Conservation (phyloP, 2,113 vertebrate genomes). For the Pteruthius melanotis region DNA sequence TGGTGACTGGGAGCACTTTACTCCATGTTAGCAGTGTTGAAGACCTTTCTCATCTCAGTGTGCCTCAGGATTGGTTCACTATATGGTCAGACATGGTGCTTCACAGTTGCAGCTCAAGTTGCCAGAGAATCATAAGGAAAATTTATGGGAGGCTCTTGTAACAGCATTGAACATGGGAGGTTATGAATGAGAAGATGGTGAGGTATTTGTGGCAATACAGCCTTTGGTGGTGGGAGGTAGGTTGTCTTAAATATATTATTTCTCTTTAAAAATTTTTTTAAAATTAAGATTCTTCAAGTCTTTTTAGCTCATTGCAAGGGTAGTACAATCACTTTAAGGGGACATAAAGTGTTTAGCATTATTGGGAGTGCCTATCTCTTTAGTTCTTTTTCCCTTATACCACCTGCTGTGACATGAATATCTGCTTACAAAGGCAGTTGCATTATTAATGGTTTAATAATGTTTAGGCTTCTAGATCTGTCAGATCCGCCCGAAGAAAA, state of each 20-base stretch:
- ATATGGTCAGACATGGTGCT: accelerated
- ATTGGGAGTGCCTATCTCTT: not conserved
- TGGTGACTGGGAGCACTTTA: not conserved
- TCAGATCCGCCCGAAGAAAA: not conserved
- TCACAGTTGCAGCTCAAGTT: not conserved
- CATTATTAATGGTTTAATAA: not conserved
- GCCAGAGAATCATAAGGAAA: not conserved
- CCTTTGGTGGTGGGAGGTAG: not conserved
- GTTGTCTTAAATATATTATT: not conserved
- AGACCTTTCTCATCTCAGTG: not conserved
- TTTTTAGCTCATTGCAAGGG: not conserved
- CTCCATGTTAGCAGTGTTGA: not conserved
- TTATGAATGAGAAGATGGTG: not conserved
- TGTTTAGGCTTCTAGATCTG: not conserved
- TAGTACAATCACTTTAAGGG: not conserved
- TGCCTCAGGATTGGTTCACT: not conserved
- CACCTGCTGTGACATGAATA: not conserved
- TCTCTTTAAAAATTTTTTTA: not conserved
- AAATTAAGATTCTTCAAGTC: not conserved
- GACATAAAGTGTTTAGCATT: not conserved
- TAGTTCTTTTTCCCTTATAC: not conserved
- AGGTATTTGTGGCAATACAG: not conserved
- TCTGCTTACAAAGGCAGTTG: not conserved
- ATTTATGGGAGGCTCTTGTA: not conserved
- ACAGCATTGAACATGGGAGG: accelerated